A percentile compares a stretch with the other conserved stretches of the same genome.
phyloP scores from a whole-genome alignment of 1,140 invertebrate genomes.

The Araneus ventricosus region DNA sequence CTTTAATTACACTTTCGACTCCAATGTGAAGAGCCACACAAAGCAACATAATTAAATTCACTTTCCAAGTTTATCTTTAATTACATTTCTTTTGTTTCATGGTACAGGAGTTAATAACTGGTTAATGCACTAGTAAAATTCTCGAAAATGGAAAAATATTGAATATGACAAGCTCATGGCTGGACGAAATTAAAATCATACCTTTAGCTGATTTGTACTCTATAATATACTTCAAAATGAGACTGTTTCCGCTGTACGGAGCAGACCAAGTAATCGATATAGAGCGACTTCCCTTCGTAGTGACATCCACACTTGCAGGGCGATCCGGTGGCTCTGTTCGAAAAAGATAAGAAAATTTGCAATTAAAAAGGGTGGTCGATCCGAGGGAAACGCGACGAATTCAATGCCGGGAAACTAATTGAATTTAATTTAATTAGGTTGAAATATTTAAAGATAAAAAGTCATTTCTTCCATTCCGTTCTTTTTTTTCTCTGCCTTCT shows the following conservation, averaged over 20 bases:
- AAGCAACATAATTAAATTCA: neutral
- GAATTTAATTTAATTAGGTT: slow-evolving; percentile 32
- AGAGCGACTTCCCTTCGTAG: slow-evolving; percentile 78
- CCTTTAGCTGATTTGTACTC: slow-evolving; percentile 86
- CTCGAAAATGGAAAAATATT: neutral
- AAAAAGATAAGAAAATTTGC: slow-evolving; percentile 47
- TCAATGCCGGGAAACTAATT: slow-evolving; percentile 35
- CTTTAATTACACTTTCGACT: no score
- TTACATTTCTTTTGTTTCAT: neutral
- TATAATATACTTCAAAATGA: slow-evolving; percentile 93
- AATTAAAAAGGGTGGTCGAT: slow-evolving; percentile 16
- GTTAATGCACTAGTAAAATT: neutral
- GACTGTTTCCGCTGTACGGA: slow-evolving; percentile 97
- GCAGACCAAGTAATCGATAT: slow-evolving; percentile 84
- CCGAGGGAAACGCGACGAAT: neutral
- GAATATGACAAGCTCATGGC: neutral
- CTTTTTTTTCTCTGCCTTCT: neutral
- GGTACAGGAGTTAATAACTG: neutral
- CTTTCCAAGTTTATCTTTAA: neutral
- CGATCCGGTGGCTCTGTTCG: slow-evolving; percentile 91
- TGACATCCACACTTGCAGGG: slow-evolving; percentile 79
- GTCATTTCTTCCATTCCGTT: neutral
- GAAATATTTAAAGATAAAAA: slow-evolving; percentile 34
- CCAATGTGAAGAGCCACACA: neutral
- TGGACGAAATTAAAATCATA: slow-evolving; percentile 1